A percentile compares a stretch with the other conserved stretches of the same genome.
Evolutionary conservation across 2,797 vertebrate species (phyloP).

Genomic region (Melanotaenia pygmaea): DNA sequence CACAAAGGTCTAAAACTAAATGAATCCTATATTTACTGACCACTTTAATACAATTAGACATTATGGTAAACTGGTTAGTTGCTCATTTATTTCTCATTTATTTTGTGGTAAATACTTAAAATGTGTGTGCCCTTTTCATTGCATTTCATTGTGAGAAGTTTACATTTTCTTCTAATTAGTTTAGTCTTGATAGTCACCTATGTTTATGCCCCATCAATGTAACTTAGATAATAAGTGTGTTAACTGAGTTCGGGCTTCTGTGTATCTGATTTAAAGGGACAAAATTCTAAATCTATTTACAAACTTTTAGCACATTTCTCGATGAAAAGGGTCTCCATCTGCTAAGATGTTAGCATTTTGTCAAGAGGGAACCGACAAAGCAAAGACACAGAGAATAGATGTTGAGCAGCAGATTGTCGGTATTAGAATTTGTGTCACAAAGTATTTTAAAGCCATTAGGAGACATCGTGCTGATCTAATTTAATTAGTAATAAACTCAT

Average conservation of each 20-base stretch:
- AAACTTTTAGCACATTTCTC: slow-evolving; percentile 4
- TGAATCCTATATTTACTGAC: neutral
- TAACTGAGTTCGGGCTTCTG: neutral
- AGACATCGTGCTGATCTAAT: slow-evolving; percentile 26
- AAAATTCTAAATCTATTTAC: slow-evolving; percentile 8
- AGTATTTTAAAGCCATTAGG: neutral
- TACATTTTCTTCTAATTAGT: neutral
- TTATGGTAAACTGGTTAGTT: neutral
- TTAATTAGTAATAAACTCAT: slow-evolving; percentile 23
- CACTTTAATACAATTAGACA: neutral
- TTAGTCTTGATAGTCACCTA: neutral
- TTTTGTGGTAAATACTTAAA: neutral
- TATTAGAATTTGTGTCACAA: slow-evolving; percentile 11
- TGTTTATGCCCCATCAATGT: no score
- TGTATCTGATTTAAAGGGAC: neutral
- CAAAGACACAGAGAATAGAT: slow-evolving; percentile 17
- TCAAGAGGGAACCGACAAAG: slow-evolving; percentile 21
- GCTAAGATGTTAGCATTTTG: neutral
- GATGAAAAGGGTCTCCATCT: slow-evolving; percentile 3
- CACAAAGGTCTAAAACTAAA: neutral
- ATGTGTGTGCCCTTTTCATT: neutral
- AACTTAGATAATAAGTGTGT: neutral
- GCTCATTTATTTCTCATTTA: neutral
- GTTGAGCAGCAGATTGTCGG: slow-evolving; percentile 19
- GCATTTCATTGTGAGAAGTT: neutral